Conservation (phyloP, 2,888 invertebrate genomes). For the Parthenolecanium corni region DNA sequence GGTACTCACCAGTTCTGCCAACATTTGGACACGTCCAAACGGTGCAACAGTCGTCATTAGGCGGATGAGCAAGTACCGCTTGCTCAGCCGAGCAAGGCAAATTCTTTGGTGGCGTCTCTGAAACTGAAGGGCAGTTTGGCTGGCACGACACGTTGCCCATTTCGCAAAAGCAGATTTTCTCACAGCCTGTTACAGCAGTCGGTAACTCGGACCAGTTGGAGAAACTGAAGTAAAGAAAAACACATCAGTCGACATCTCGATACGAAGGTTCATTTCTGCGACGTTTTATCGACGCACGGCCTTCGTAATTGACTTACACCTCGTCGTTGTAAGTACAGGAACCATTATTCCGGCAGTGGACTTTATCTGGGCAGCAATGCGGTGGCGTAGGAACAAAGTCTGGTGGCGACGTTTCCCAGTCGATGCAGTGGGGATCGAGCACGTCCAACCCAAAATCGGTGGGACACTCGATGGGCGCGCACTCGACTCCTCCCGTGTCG, state of each 20-base stretch:
- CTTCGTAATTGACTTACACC: slow-evolving; percentile 35
- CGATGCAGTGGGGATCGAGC: slow-evolving; percentile 67
- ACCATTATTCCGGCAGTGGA: slow-evolving; percentile 68
- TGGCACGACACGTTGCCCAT: slow-evolving; percentile 77
- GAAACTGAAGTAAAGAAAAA: slow-evolving; percentile 39
- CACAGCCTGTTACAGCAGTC: slow-evolving; percentile 66
- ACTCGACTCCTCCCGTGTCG: slow-evolving; percentile 55
- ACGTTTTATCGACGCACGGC: too few species aligned
- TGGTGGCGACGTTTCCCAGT: slow-evolving; percentile 72
- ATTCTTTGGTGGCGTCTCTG: slow-evolving; percentile 60
- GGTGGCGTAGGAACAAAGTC: slow-evolving; percentile 59
- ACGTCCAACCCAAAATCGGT: slow-evolving; percentile 75
- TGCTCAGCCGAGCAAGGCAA: slow-evolving; percentile 58
- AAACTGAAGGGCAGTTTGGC: slow-evolving; percentile 63
- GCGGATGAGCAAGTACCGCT: slow-evolving; percentile 51
- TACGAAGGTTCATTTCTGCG: too few species aligned
- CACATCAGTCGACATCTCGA: neutral
- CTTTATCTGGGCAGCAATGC: slow-evolving; percentile 67
- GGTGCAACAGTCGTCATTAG: slow-evolving; percentile 73
- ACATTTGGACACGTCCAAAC: slow-evolving; percentile 51
- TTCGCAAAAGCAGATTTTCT: slow-evolving; percentile 75
- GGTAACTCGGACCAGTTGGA: slow-evolving; percentile 77
- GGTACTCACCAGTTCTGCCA: slow-evolving; percentile 5
- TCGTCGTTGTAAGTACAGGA: slow-evolving; percentile 64
- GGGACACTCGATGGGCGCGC: slow-evolving; percentile 69